These are phyloP conservation scores for Hydrotaea diabolus DNA, from an alignment of 2,888 invertebrate genomes.

Conservation along the genomic window DNA sequence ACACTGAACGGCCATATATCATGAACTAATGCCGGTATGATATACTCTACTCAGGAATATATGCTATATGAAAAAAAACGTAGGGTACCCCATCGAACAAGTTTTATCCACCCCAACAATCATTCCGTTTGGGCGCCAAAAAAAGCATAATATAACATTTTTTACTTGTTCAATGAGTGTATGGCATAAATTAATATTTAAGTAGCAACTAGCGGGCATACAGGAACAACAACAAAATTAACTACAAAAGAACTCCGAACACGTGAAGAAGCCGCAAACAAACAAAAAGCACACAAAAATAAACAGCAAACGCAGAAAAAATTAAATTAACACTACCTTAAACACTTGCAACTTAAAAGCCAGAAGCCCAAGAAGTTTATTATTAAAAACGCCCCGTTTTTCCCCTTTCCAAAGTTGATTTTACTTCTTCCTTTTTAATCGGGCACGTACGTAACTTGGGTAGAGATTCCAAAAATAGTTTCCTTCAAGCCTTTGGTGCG, in stretches of 20 bases:
- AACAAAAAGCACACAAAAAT: neutral
- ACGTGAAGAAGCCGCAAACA: neutral
- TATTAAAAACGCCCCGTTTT: constrained; percentile 15
- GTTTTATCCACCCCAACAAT: too few relatives aligned
- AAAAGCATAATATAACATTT: neutral
- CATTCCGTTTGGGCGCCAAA: neutral
- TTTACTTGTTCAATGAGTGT: constrained; percentile 43
- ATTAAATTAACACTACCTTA: constrained; percentile 34
- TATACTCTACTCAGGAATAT: too few relatives aligned
- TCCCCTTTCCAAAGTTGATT: neutral
- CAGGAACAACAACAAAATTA: neutral
- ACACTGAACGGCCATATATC: too few relatives aligned
- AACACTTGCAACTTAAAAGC: constrained; percentile 10
- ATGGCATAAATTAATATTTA: constrained; percentile 56
- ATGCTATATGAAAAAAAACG: neutral
- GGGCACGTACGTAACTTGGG: constrained; percentile 34
- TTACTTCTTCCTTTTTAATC: neutral
- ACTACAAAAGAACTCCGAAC: constrained; percentile 5
- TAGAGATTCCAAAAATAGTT: constrained; percentile 32
- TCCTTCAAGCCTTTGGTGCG: constrained; percentile 7
- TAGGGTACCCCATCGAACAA: too few relatives aligned
- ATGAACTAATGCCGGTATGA: too few relatives aligned
- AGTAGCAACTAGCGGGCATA: constrained; percentile 30
- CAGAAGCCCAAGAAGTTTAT: constrained; percentile 34
- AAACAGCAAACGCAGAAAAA: neutral